Evolutionary conservation across 2,888 invertebrate species (phyloP).

Genomic region (Rotaria magnacalcarata): DNA sequence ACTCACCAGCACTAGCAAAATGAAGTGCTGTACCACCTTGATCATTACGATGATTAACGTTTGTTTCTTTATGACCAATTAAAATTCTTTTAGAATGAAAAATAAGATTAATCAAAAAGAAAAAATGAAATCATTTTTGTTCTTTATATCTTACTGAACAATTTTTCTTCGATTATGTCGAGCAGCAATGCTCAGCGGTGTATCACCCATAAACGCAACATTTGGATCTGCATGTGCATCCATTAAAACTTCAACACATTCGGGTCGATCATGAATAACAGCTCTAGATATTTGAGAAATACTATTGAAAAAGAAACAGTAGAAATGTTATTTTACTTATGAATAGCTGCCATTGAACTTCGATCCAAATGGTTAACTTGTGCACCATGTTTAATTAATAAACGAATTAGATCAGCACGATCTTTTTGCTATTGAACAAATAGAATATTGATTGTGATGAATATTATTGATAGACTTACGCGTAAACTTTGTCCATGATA

Average conservation of each 20-base stretch:
- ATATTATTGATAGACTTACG: constrained; percentile 4
- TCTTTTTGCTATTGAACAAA: constrained; percentile 45
- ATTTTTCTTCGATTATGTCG: constrained; percentile 46
- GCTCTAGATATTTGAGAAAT: constrained; percentile 23
- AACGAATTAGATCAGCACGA: constrained; percentile 41
- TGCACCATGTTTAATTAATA: constrained; percentile 43
- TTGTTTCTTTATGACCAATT: constrained; percentile 44
- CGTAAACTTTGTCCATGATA: constrained; percentile 47
- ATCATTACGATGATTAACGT: constrained; percentile 46
- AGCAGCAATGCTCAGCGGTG: constrained; percentile 46
- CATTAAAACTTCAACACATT: constrained; percentile 46
- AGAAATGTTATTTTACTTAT: constrained; percentile 32
- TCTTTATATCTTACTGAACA: not conserved
- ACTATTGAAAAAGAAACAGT: not conserved
- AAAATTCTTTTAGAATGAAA: constrained; percentile 22
- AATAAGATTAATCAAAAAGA: not conserved
- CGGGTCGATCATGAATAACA: constrained; percentile 47
- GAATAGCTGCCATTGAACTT: constrained; percentile 46
- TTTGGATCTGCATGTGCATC: constrained; percentile 47
- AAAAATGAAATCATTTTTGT: not conserved
- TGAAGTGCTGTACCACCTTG: constrained; percentile 47
- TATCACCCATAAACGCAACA: constrained; percentile 46
- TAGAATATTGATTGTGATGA: not conserved
- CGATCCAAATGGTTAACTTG: constrained; percentile 46
- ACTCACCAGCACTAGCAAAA: constrained; percentile 45